phyloP scores from a whole-genome alignment of 2,888 invertebrate species.

The Oligia fasciuncula region DNA sequence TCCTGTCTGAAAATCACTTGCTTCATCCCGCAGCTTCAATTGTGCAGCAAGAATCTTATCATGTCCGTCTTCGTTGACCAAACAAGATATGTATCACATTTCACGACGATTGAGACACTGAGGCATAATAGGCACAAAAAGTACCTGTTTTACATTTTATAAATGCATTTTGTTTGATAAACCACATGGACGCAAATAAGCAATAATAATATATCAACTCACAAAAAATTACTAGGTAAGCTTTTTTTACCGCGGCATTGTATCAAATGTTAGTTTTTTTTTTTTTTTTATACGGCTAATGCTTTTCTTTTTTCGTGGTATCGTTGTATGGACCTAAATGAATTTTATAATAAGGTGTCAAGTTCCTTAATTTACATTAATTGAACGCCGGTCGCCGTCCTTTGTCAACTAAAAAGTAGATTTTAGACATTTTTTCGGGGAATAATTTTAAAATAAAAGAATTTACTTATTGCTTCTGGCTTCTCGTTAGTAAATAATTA shows the following conservation, averaged over 20 bases:
- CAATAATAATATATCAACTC: background rate
- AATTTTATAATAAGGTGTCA: background rate
- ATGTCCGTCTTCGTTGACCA: background rate
- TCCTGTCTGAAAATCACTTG: background rate
- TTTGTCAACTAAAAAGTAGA: background rate
- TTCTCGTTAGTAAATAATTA: background rate
- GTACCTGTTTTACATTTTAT: background rate
- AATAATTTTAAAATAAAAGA: background rate
- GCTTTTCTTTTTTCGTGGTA: background rate
- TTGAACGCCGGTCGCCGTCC: background rate
- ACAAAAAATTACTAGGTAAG: background rate
- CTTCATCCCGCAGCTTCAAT: background rate
- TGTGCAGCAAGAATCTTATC: background rate
- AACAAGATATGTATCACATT: background rate
- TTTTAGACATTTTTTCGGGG: background rate
- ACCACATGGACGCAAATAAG: background rate
- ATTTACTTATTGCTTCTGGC: background rate
- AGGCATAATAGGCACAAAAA: background rate
- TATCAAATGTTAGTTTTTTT: background rate
- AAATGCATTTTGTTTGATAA: background rate
- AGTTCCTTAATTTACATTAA: slow-evolving; percentile 3
- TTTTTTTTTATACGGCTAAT: background rate
- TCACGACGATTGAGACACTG: background rate
- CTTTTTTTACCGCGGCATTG: background rate
- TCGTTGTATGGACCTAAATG: background rate